Evolutionary conservation across 2,113 vertebrate species (phyloP), one percentile per base, ranked within the genome.

Genomic region (Bostrychus sinensis): DNA sequence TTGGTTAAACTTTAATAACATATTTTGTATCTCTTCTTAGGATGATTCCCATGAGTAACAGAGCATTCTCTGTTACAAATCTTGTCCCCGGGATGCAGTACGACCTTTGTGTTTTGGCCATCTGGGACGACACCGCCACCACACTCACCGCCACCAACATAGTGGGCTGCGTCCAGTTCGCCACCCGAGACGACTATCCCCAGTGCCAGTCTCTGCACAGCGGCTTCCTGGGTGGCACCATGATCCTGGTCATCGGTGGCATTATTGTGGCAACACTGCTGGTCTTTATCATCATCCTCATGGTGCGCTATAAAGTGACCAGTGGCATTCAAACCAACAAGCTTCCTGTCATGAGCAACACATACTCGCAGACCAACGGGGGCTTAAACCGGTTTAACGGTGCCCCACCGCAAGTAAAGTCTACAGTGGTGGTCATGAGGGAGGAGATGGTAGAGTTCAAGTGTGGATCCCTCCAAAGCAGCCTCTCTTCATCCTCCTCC

Each of bases 191-290:
- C 8, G 95, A 97, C 74, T 96, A 96, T 70, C 92, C 95, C 0
- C 95, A 96, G 79, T 99, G 97, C 82, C 95, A 95, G 76, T 95
- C 96, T 0, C 91, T 99, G 84, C 95, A 95, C 85, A 95, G 95
- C 66, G 95, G 97, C 76, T 93, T 99, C 70, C 85, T 99, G 72
- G 97, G 97, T 0, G 96, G 97, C 42, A 99, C 96, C 59, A 96
- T 99, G 96, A 97, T 99, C 82, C 91, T 99, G 66, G 93, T 97
- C 77, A 95, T 99, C 2, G 97, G 97, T 1, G 97, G 97, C 53
- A 93, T 98, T 78, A 98, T 99, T 3, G 97, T 99, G 72, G 94
- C 94, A 20, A 98, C 96, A 0, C 89, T 99, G 17, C 82, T 99
- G 75, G 94, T 99, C 43, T 99, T 99, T 81, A 96, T 98, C 46